Base-by-base conservation (phyloP, 2,113 vertebrate genomes). In the Mirounga angustirostris region DNA sequence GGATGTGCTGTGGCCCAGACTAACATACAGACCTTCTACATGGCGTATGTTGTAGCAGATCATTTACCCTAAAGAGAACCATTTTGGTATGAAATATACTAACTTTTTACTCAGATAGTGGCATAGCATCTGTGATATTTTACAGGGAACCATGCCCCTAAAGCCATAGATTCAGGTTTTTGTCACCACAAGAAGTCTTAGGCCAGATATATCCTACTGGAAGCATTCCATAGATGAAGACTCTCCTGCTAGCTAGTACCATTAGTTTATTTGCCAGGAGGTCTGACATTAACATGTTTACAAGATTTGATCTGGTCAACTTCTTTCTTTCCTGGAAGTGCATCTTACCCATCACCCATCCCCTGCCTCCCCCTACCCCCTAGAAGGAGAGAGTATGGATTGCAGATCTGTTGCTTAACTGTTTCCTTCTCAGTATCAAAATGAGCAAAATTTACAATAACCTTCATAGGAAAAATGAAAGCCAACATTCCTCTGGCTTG, bases 141-240 rank as follows among this genome's bases (percentile, higher is more conserved):
- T 89, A 15, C 69, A 83, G 33, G 93, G 33, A 95, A 4, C 46
- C 43, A 26, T 91, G 58, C 10, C 22, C 24, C 21, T 46, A 82
- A 91, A 93, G 59, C 28, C 52, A 73, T 21, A 80, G 52, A 84
- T 76, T 94, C 61, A 95, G 69, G 18, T 91, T 58, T 94, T 63
- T 92, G 26, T 96, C 95, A 83, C 81, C 14, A 21, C 54, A 59
- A 74, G 80, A 91, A 81, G 50, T 73, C 18, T 36, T 93, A 67
- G 59, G 50, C 46, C 36, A 95, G 59, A 67, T 46, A 59, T 4
- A 76, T 43, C 50, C 54, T 73, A 30, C 54, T 96, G 30, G 74
- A 87, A 94, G 46, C 59, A 91, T 92, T 94, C 84, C 65, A 14
- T 24, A 91, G 63, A 89, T 92, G 96, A 96, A 43, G 11, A 69